Percentiles rank a stretch among this genome's conserved stretches.
Evolutionary conservation across 37 sponge, comb jelly and placozoan species (phyloP).

Genomic region (Oopsacas minuta): DNA sequence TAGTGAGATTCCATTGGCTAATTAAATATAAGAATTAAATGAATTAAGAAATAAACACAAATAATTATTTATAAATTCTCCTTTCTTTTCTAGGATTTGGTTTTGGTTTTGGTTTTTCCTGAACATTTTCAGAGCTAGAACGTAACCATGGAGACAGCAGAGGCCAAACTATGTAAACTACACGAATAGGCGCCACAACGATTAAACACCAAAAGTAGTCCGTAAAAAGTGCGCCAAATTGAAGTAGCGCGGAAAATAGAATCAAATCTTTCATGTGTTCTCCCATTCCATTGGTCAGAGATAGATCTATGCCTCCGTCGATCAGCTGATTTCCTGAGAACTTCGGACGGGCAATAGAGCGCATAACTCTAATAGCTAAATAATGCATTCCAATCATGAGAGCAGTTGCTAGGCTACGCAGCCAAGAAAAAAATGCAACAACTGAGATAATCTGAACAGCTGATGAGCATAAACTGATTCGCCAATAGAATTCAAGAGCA

Average conservation of each 20-base stretch:
- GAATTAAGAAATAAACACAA: background rate
- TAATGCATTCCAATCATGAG: background rate
- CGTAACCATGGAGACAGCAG: background rate
- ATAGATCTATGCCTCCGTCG: conserved; percentile 1
- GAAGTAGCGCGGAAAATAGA: background rate
- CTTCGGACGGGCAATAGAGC: background rate
- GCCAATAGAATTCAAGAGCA: background rate
- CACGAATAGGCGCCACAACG: background rate
- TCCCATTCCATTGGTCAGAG: background rate
- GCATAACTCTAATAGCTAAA: background rate
- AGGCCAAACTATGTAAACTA: background rate
- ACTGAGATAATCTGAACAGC: background rate
- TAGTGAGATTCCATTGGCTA: background rate
- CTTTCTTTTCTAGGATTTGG: background rate
- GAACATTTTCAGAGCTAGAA: background rate
- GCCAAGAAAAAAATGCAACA: background rate
- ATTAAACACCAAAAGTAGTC: background rate
- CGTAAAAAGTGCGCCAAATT: background rate
- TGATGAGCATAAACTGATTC: background rate
- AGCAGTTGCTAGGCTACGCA: background rate
- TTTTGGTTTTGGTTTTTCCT: background rate
- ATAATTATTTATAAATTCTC: background rate
- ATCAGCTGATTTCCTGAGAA: background rate
- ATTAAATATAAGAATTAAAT: background rate
- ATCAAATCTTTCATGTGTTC: conserved; percentile 5